Percentiles rank a stretch among this genome's conserved stretches.
These are phyloP conservation scores for Scaptomyza reducta DNA, from an alignment of 2,888 invertebrate species.

Conservation along the genomic window DNA sequence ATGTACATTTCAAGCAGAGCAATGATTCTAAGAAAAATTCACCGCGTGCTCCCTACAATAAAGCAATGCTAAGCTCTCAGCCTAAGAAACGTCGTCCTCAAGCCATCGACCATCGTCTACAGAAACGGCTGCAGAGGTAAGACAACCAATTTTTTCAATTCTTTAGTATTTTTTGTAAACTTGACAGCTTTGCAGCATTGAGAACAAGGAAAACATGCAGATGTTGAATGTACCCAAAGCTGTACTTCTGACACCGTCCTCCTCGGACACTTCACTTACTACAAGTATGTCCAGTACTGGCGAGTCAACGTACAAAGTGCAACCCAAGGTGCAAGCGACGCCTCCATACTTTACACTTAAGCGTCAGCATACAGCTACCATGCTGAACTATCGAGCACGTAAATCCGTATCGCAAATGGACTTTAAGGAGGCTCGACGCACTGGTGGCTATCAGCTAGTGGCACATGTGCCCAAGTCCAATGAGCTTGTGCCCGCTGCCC, in stretches of 20 bases:
- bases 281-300: conserved; percentile 32
- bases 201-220: conserved; percentile 32
- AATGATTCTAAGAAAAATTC: conserved; percentile 28
- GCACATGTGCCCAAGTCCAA: conserved; percentile 45
- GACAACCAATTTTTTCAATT: neutral
- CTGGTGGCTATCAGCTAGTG: conserved; percentile 58
- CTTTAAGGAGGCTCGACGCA: conserved; percentile 73
- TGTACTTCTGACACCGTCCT: conserved; percentile 64
- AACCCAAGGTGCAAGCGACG: conserved; percentile 12
- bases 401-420: conserved; percentile 82
- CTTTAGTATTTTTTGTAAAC: too few species aligned
- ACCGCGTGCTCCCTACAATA: conserved; percentile 56
- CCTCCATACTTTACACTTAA: conserved; percentile 57
- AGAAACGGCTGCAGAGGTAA: conserved; percentile 42
- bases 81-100: conserved; percentile 40
- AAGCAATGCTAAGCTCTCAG: conserved; percentile 18
- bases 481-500: conserved; percentile 18
- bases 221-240: conserved; percentile 42
- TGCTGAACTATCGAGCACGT: conserved; percentile 68
- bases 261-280: conserved; percentile 63
- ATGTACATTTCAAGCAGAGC: neutral
- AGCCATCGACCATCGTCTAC: conserved; percentile 12
- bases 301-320: neutral
- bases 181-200: conserved; percentile 18
- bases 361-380: conserved; percentile 65